Percentiles rank a stretch among this genome's conserved stretches.
These are phyloP conservation scores for Bergia puertoricense DNA, from an alignment of 92 coral and sea anemone genomes.

Conservation along the genomic window DNA sequence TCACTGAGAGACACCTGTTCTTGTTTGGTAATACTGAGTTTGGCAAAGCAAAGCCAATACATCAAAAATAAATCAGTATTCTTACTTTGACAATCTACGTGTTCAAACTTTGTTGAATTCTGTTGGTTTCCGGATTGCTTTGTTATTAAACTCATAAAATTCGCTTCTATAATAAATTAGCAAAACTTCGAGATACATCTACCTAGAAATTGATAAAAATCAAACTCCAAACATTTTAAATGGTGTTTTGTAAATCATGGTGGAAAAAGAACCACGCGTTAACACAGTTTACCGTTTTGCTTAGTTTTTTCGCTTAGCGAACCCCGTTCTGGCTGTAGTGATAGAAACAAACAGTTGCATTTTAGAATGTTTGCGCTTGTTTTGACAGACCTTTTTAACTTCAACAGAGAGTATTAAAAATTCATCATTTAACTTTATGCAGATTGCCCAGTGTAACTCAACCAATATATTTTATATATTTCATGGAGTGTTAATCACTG, in stretches of 20 bases:
- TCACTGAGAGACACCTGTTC: neutral
- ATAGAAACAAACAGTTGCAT: conserved; percentile 9
- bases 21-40: neutral
- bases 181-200: neutral
- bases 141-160: neutral
- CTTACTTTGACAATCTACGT: neutral
- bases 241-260: neutral
- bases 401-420: conserved; percentile 18
- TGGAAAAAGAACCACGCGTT: neutral
- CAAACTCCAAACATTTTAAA: neutral
- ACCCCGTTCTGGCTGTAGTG: neutral
- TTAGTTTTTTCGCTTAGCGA: neutral
- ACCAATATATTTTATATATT: neutral
- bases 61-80: neutral
- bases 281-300: neutral
- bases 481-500: neutral
- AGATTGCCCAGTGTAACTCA: conserved; percentile 9
- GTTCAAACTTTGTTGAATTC: neutral
- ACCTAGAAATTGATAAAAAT: neutral
- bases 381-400: conserved; percentile 16
- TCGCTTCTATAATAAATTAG: neutral
- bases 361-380: conserved; percentile 6
- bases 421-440: conserved; percentile 25
- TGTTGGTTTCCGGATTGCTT: neutral
- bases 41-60: neutral